Evolutionary conservation across 2,113 vertebrate genomes (phyloP), one percentile per base, ranked within the genome.

Genomic region (Aramus guarauna): DNA sequence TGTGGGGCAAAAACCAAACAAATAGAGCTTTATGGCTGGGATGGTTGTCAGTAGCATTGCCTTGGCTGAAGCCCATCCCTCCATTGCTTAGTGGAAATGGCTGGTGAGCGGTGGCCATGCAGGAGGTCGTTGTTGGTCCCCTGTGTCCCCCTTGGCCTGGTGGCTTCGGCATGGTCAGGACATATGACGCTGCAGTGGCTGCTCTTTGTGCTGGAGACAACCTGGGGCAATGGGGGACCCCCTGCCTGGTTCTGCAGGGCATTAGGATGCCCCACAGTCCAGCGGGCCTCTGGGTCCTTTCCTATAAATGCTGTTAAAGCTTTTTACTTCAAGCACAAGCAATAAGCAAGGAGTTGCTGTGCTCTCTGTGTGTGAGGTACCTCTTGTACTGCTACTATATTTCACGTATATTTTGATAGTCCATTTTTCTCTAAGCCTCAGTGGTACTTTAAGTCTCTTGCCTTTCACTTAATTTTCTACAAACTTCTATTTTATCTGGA

Each of bases 141-240:
- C 8, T 16, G 2, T 5, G 37, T 47, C n/a, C 29, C 29, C 15
- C 2, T 16, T 17, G 24, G 9, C 23, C 21, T 1, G 1, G 34
- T 52, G 62, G 48, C 43, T 58, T 68, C 1, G 6, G 13, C 16
- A 11, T n/a, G 43, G 27, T n/a, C 9, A 8, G 36, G 36, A 32
- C 1, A 0, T 1, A 1, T 13, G 37, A 17, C 23, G 32, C 62
- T 41, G 37, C 41, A 17, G 50, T 0, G 0, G 15, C 36, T 52
- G 48, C 48, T 55, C 26, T 48, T 47, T 55, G 48, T 21, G 2
- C 27, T 21, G 34, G 23, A 26, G 27, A 20, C 12, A 23, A 17
- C 12, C 13, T 18, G 36, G 15, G 18, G 16, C 12, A 34, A 17
- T 1, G 15, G 11, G n/a, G 11, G 6, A 20, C 4, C 10, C 12